Evolutionary conservation across 2,797 vertebrate genomes (phyloP).

Genomic region (Ciconia nigra): DNA sequence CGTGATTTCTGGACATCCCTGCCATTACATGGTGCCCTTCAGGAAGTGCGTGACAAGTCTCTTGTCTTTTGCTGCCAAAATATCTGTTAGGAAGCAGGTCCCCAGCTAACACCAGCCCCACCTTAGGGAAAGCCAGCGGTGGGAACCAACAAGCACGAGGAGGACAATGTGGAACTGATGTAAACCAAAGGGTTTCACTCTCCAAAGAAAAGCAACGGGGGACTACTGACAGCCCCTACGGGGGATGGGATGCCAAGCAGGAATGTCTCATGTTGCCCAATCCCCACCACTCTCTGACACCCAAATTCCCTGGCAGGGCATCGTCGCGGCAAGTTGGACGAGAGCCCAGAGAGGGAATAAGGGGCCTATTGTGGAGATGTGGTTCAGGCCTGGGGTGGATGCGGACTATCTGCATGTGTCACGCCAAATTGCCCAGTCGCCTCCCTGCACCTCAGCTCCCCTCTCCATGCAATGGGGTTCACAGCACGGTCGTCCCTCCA

Average conservation of each 20-base stretch:
- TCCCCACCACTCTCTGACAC: not conserved
- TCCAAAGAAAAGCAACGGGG: not conserved
- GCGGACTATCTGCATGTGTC: accelerated
- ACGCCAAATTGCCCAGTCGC: not conserved
- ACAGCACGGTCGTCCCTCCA: not conserved
- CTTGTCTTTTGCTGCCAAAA: not conserved
- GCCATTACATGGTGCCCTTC: accelerated
- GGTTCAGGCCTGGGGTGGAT: not conserved
- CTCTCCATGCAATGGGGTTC: not conserved
- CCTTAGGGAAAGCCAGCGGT: accelerated
- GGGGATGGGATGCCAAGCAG: not conserved
- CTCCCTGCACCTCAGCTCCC: not conserved
- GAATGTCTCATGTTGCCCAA: not conserved
- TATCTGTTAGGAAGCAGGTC: accelerated
- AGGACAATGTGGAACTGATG: not conserved
- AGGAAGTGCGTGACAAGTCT: accelerated
- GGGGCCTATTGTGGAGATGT: not conserved
- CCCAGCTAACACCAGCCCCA: not conserved
- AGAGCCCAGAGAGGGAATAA: not conserved
- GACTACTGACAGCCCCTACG: accelerated
- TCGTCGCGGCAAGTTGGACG: accelerated
- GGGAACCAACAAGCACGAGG: accelerated
- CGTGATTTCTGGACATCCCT: accelerated
- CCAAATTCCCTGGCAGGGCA: not conserved
- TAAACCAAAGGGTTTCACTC: not conserved